These are phyloP conservation scores for Triplophysa dalaica DNA, from an alignment of 2,113 vertebrate genomes.

Conservation along the genomic window DNA sequence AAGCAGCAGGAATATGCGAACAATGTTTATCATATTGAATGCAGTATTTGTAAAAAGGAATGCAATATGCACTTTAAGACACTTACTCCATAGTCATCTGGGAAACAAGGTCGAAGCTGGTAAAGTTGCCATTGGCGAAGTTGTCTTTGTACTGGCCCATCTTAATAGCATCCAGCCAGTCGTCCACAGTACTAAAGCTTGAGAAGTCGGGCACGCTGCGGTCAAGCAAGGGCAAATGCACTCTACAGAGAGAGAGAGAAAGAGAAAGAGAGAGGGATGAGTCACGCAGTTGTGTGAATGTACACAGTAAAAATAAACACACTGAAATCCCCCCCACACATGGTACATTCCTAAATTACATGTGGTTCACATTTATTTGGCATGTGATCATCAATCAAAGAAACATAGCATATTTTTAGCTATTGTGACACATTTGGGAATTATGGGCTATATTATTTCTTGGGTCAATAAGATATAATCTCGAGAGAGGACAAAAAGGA, in stretches of 20 bases:
- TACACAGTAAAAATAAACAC: neutral
- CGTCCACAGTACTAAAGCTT: slow-evolving; percentile 96
- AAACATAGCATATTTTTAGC: slow-evolving; percentile 30
- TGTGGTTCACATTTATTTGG: slow-evolving; percentile 12
- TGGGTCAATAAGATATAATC: slow-evolving; percentile 27
- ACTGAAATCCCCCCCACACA: neutral
- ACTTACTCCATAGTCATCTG: slow-evolving; percentile 99
- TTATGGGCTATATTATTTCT: slow-evolving; percentile 26
- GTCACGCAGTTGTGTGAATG: neutral
- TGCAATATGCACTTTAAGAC: neutral
- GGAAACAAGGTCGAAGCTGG: slow-evolving; percentile 91
- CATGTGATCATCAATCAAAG: slow-evolving; percentile 10
- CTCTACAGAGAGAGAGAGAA: slow-evolving; percentile 69
- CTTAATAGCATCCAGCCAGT: slow-evolving; percentile 99
- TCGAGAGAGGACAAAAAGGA: slow-evolving; percentile 5
- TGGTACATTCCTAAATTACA: slow-evolving; percentile 2
- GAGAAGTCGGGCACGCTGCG: slow-evolving; percentile 96
- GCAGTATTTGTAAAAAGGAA: too few species aligned
- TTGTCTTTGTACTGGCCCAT: slow-evolving; percentile 99
- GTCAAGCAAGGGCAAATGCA: slow-evolving; percentile 94
- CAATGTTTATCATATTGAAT: too few species aligned
- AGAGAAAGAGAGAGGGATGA: slow-evolving; percentile 14
- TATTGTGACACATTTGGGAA: slow-evolving; percentile 17
- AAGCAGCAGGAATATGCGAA: too few species aligned
- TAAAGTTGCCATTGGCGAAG: slow-evolving; percentile 88